Evolutionary conservation across 1,140 invertebrate genomes (phyloP).

Genomic region (Rhyacophila brunnea): DNA sequence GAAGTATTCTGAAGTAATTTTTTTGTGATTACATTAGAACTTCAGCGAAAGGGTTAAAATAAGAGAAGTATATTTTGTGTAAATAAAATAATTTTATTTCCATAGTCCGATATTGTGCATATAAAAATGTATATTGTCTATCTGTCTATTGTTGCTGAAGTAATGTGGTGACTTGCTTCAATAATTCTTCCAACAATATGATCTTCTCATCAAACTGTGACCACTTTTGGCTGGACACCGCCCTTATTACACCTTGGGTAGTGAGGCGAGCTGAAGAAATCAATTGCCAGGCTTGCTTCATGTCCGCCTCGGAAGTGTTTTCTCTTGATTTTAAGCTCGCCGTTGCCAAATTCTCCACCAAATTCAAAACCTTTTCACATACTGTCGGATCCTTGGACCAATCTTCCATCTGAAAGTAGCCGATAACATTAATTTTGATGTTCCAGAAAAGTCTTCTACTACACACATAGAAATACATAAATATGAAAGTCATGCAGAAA

Average conservation of each 20-base stretch:
- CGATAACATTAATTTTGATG: too few species aligned
- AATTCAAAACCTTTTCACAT: constrained; percentile 48
- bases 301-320: constrained; percentile 57
- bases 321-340: constrained; percentile 43
- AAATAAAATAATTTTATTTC: too few species aligned
- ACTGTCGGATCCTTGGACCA: constrained; percentile 61
- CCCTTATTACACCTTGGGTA: constrained; percentile 55
- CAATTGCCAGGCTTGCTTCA: constrained; percentile 55
- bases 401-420: constrained; percentile 49
- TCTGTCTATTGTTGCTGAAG: constrained; percentile 40
- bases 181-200: constrained; percentile 40
- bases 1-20: too few species aligned
- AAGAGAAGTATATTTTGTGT: too few species aligned
- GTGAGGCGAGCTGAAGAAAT: constrained; percentile 62
- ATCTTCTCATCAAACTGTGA: constrained; percentile 41
- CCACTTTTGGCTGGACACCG: constrained; percentile 52
- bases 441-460: too few species aligned
- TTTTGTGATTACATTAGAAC: too few species aligned
- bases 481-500: constrained; percentile 1
- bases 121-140: too few species aligned
- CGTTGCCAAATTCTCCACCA: constrained; percentile 42
- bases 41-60: too few species aligned
- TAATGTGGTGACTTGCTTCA: constrained; percentile 46
- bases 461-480: too few species aligned
- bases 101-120: too few species aligned